Base-by-base conservation (phyloP, 2,888 invertebrate species). In the Drosophila helvetica region DNA sequence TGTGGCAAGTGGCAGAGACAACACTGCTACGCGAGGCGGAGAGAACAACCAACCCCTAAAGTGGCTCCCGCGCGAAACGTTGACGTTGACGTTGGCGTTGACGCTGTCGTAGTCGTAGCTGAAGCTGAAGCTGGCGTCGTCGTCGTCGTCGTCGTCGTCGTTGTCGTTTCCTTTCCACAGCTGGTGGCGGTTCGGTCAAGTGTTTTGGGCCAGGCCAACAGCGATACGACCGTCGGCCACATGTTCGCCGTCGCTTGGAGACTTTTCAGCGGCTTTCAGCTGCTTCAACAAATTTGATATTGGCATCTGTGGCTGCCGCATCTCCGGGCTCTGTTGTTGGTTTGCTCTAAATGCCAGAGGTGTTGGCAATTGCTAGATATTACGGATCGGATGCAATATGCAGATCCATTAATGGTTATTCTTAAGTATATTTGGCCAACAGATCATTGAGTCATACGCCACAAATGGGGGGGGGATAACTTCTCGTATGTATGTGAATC, bases 1-100 rank as follows among this genome's bases (percentile, higher is more conserved):
- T 18, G 46, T 27, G 54, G 51, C 59, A 59, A 43, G 54, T 43
- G 54, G 47, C 38, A 72, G 54, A 61, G 64, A 64, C 64, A 51
- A 71, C 48, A 38, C 38, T n/a, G 38, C 38, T 6, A 38, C 48
- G 43, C 48, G 45, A 47, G 59, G 27, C 64, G 42, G 45, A 45
- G 27, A 57, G 57, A 65, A 57, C 50, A 88, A 87, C 74, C 74
- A 75, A 89, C 86, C 90, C 89, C 75, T 81, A 75, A 83, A 83
- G 60, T 74, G 69, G 56, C 67, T 25, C 56, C 69, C 63, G 55
- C 77, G 74, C 71, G 69, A 33, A 54, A 66, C 73, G 54, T 10
- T 56, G 43, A n/a, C 54, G 22, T 5, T 22, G 42, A 66, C 73
- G 54, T 10, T 56, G 43, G 12, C 54, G 22, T 5, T 22, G 42